Evolutionary conservation across 2,797 vertebrate genomes (phyloP), one percentile per base, ranked within the genome.

Genomic region (Perodicticus potto): DNA sequence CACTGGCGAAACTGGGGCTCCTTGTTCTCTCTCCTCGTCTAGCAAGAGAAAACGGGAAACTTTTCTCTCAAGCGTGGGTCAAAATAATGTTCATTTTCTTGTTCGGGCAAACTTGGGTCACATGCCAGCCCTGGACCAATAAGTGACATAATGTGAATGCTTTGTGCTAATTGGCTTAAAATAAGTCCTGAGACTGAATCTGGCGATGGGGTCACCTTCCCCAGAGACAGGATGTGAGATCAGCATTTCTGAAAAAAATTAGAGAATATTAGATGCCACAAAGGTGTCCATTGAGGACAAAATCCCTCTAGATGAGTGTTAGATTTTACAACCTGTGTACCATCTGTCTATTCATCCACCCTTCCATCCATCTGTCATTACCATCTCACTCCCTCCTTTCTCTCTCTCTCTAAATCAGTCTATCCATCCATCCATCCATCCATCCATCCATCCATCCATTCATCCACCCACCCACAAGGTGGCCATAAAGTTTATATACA

Each of bases 181-280:
- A 49, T 70, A 94, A 53, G 2, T 29, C 92, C 45, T 95, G 34
- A 29, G 61, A 80, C 43, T 43, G 40, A 69, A 89, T 12, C 37
- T 93, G 77, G 32, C 17, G 63, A 40, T 93, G 37, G 73, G 80
- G 57, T 55, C 27, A 82, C 32, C 23, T 90, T 90, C 73, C 34
- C 70, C 8, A 40, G 55, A 93, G 82, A 57, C 2, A 81, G 86
- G n/a, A 43, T 88, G 57, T 12, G 16, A 89, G 12, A 2, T 20
- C 86, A 45, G 13, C 23, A 94, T 94, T 57, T 83, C 65, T 29
- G 40, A 94, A 96, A 92, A 85, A 94, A 94, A 94, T 80, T 61
- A 82, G 53, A 92, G 61, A 92, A 29, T 45, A 13, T 63, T 63
- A 74, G 74, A 70, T 83, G 3, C 59, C 92, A 32, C 4, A 32